A percentile compares a stretch with the other conserved stretches of the same genome.
These are phyloP conservation scores for Babylonia areolata DNA, from an alignment of 1,140 invertebrate species.

Conservation along the genomic window DNA sequence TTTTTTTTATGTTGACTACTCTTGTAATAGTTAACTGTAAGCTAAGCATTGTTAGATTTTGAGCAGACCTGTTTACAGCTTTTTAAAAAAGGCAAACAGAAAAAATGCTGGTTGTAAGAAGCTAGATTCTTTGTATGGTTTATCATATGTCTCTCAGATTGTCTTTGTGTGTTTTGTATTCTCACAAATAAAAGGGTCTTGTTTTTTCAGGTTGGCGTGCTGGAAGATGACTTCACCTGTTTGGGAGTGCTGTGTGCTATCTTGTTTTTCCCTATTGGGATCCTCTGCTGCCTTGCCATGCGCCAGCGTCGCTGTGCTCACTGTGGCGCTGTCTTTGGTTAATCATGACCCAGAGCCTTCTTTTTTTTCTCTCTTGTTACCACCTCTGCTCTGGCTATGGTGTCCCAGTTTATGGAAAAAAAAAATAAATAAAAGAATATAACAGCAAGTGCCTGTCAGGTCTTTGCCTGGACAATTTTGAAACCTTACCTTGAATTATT, in stretches of 20 bases:
- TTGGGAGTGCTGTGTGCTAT: slow-evolving; percentile 89
- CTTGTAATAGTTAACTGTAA: no score
- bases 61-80: no score
- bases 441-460: neutral
- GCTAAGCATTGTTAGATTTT: no score
- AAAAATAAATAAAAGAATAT: neutral
- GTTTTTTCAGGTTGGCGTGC: slow-evolving; percentile 81
- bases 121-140: no score
- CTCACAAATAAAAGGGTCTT: neutral
- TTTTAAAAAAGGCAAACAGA: no score
- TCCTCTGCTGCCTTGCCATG: slow-evolving; percentile 87
- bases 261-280: slow-evolving; percentile 89
- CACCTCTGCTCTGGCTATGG: neutral
- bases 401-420: neutral
- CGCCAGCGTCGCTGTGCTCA: slow-evolving; percentile 88
- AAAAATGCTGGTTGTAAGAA: no score
- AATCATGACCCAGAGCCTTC: neutral
- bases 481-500: neutral
- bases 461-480: neutral
- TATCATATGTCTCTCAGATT: no score
- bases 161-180: neutral
- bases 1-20: no score
- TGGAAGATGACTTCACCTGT: slow-evolving; percentile 88
- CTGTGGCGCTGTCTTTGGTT: slow-evolving; percentile 87
- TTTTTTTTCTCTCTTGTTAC: no score